These are phyloP conservation scores for Neomorphus geoffroyi DNA, from an alignment of 2,797 vertebrate species.

Conservation along the genomic window DNA sequence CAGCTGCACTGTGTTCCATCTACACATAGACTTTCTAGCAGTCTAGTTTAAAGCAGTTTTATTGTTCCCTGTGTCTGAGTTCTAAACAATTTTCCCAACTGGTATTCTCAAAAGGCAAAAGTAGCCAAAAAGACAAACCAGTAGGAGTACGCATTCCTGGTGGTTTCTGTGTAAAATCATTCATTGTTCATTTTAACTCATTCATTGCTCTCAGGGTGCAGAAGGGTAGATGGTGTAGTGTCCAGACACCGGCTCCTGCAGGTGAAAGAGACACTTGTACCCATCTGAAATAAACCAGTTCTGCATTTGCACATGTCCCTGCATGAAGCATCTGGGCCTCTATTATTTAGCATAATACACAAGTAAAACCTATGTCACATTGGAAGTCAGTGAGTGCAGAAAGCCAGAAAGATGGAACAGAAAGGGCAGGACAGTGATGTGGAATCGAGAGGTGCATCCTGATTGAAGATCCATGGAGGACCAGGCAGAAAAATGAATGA, in stretches of 20 bases:
- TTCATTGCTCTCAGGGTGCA: neutral
- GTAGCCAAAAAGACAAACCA: conserved; percentile 47
- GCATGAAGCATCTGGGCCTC: neutral
- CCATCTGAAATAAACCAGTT: neutral
- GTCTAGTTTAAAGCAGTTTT: conserved; percentile 16
- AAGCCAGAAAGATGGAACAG: neutral
- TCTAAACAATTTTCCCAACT: conserved; percentile 55
- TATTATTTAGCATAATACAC: neutral
- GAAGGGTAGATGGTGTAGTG: neutral
- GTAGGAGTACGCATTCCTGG: conserved; percentile 50
- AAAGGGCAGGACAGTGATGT: neutral
- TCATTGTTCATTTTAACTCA: conserved; percentile 60
- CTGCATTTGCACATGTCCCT: neutral
- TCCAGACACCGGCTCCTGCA: neutral
- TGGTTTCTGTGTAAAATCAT: conserved; percentile 58
- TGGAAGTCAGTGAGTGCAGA: neutral
- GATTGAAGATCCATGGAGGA: neutral
- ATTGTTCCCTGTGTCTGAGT: conserved; percentile 24
- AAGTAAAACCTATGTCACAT: neutral
- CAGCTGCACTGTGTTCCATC: conserved; percentile 22
- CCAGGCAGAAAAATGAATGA: neutral
- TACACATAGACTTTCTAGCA: neutral
- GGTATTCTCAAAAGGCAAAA: conserved; percentile 51
- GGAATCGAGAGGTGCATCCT: neutral
- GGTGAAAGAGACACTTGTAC: neutral